Evolutionary conservation across 2,888 invertebrate species (phyloP).

Genomic region (Archips xylosteana): DNA sequence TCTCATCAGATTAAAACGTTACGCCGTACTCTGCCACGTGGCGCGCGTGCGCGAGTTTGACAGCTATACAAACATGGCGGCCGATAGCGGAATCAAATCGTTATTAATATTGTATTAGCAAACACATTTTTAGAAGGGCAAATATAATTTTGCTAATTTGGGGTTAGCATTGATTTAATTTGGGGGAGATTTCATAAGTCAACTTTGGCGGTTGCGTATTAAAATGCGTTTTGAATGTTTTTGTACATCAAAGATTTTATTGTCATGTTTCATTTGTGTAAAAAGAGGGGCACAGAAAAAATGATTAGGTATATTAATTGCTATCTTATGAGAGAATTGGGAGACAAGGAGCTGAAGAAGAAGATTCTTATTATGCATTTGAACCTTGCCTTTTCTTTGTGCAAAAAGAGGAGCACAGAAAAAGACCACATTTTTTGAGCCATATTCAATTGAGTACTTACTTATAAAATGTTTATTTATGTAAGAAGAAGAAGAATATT

Average conservation of each 20-base stretch:
- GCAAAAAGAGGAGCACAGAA: too few species aligned
- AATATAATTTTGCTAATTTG: slow-evolving; percentile 81
- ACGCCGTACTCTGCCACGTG: slow-evolving; percentile 65
- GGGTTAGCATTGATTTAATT: slow-evolving; percentile 65
- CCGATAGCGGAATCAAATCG: slow-evolving; percentile 78
- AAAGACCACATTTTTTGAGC: too few species aligned
- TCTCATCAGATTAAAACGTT: slow-evolving; percentile 74
- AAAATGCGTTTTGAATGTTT: slow-evolving; percentile 12
- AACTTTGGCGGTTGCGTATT: slow-evolving; percentile 25
- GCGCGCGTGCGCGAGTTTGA: slow-evolving; percentile 72
- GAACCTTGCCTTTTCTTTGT: too few species aligned
- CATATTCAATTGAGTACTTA: too few species aligned
- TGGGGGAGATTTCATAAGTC: slow-evolving; percentile 45
- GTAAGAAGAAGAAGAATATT: too few species aligned
- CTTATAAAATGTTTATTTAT: too few species aligned
- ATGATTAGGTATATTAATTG: too few species aligned
- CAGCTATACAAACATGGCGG: slow-evolving; percentile 80
- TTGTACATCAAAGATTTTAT: neutral
- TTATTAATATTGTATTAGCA: slow-evolving; percentile 79
- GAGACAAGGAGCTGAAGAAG: too few species aligned
- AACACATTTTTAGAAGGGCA: slow-evolving; percentile 71
- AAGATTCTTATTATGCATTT: too few species aligned
- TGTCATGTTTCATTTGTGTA: neutral
- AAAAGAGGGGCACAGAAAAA: too few species aligned
- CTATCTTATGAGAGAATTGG: too few species aligned